phyloP scores from a whole-genome alignment of 2,888 invertebrate species.

The Erannis defoliaria region DNA sequence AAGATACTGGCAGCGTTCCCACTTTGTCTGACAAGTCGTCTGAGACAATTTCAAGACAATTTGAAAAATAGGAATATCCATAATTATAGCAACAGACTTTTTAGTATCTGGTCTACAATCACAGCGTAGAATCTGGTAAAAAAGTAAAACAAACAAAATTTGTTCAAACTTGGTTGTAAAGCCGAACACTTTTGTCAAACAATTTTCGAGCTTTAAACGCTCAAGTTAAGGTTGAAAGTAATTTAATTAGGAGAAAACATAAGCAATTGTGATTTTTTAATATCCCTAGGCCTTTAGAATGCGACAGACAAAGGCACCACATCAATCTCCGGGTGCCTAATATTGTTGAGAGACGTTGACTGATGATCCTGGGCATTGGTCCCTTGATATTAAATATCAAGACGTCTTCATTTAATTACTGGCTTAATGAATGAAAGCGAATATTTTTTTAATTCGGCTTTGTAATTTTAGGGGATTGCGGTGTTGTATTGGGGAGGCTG shows the following conservation, averaged over 20 bases:
- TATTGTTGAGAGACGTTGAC: constrained; percentile 52
- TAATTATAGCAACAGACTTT: too few species aligned
- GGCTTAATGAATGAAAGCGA: constrained; percentile 24
- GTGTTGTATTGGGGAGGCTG: too few species aligned
- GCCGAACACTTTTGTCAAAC: neutral
- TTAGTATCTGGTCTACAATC: too few species aligned
- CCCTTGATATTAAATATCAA: constrained; percentile 50
- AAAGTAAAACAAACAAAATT: neutral
- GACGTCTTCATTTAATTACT: constrained; percentile 48
- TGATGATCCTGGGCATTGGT: constrained; percentile 42
- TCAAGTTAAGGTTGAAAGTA: neutral
- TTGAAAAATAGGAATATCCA: too few species aligned
- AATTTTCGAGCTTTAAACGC: neutral
- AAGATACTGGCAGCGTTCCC: too few species aligned
- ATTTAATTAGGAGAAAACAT: constrained; percentile 21
- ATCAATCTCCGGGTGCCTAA: constrained; percentile 49
- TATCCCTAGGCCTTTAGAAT: constrained; percentile 43
- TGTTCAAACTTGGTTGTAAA: neutral
- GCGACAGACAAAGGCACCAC: constrained; percentile 49
- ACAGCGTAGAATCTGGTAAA: too few species aligned
- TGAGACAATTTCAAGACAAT: too few species aligned
- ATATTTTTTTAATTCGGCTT: constrained; percentile 14
- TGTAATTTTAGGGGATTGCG: neutral
- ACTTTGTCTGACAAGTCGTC: too few species aligned
- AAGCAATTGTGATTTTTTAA: constrained; percentile 46